Evolutionary conservation across 2,113 vertebrate genomes (phyloP), one percentile per base, ranked within the genome.

Genomic region (Alexandromys fortis): DNA sequence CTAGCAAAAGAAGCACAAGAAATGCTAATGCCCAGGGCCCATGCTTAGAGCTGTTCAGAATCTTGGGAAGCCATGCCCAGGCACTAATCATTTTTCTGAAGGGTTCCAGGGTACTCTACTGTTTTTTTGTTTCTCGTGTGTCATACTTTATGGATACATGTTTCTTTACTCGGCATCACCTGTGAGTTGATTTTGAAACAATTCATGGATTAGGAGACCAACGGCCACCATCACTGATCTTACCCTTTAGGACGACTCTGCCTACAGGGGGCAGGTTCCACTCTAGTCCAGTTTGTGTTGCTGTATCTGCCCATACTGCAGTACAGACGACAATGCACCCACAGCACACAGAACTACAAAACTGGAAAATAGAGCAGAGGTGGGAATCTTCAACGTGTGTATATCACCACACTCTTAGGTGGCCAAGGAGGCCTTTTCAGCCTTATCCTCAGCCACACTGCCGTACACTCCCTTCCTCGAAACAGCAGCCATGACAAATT

Each of bases 271-370:
- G 45, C 61, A 67, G 28, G 42, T 67, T 67, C 28, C 38, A 22
- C 63, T 67, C 63, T 35, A 47, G 68, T 49, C 45, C 30, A 70
- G 16, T 35, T 24, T 86, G 65, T n/a, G 33, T 67, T 68, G 83
- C 42, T 35, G 98, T 45, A 97, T 76, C 42, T 95, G 12, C 93
- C 30, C 81, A 65, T 45, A 30, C 14, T 21, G 58, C 58, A 65
- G 63, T 3, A 92, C 97, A 98, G 91, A 97, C 49, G 91, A 97
- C 49, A 0, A 72, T 0, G 0, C 91, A 61, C 91, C 98, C 98
- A 55, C 55, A 55, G 55, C 55, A 28, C 49, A 67, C 11, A 45
- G n/a, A 61, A 42, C 81, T 67, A 28, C 55, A 33, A 63, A 90
- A 94, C 63, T 82, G 21, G 42, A 28, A 83, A 94, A 82, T 12